Evolutionary conservation across 2,797 vertebrate species (phyloP).

Genomic region (Podargus strigoides): DNA sequence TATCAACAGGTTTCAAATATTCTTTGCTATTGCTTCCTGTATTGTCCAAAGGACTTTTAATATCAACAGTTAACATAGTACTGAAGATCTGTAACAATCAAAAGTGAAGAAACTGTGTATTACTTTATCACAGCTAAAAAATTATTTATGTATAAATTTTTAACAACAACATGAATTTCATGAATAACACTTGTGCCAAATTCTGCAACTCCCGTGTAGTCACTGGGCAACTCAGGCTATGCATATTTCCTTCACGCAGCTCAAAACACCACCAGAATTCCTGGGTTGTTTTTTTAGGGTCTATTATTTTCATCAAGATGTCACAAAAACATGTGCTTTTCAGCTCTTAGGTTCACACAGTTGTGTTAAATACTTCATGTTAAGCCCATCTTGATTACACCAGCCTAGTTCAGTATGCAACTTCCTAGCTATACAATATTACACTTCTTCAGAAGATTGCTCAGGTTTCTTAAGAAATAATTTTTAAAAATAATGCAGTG

Average conservation of each 20-base stretch:
- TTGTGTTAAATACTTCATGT: not conserved
- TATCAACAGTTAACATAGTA: not conserved
- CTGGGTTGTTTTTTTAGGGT: not conserved
- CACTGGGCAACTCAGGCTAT: not conserved
- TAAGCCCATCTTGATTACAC: not conserved
- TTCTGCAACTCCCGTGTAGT: not conserved
- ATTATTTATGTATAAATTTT: not conserved
- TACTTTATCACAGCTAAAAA: not conserved
- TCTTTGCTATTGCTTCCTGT: not conserved
- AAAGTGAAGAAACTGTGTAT: not conserved
- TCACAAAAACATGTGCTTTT: not conserved
- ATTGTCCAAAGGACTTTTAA: not conserved
- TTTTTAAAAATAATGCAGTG: not conserved
- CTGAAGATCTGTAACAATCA: not conserved
- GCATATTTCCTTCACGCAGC: rapidly evolving
- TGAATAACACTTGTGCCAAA: not conserved
- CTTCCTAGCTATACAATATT: not conserved
- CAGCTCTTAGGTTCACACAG: not conserved
- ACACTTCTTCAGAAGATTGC: not conserved
- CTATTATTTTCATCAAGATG: not conserved
- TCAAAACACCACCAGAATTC: not conserved
- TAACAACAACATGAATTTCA: not conserved
- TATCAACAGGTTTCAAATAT: not conserved
- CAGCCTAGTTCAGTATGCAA: not conserved
- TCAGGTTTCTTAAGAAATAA: not conserved